These are phyloP conservation scores for Seira sanloemensis DNA, from an alignment of 2,888 invertebrate species.

Conservation along the genomic window DNA sequence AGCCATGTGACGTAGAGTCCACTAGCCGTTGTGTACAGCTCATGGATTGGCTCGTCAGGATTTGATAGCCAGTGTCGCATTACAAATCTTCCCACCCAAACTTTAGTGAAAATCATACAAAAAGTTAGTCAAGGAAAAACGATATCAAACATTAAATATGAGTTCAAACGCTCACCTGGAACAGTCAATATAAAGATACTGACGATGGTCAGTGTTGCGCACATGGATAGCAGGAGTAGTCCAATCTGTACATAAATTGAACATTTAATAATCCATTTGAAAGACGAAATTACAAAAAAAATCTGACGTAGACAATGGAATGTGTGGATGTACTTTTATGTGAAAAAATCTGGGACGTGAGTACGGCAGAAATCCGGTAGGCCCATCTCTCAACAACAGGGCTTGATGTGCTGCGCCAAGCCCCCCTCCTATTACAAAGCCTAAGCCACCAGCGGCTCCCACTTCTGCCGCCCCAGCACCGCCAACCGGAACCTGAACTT, in stretches of 20 bases:
- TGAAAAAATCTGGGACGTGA: slow-evolving; percentile 89
- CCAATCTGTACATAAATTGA: too few relatives aligned
- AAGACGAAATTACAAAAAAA: too few relatives aligned
- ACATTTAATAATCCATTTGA: too few relatives aligned
- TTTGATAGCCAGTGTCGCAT: slow-evolving; percentile 73
- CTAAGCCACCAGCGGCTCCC: slow-evolving; percentile 68
- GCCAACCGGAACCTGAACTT: slow-evolving; percentile 52
- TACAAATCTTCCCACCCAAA: slow-evolving; percentile 70
- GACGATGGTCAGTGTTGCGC: slow-evolving; percentile 88
- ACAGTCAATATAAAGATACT: slow-evolving; percentile 91
- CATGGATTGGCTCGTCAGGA: slow-evolving; percentile 82
- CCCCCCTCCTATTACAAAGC: slow-evolving; percentile 75
- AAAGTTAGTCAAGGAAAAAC: neutral
- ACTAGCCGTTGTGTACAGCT: slow-evolving; percentile 96
- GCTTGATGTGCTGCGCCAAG: slow-evolving; percentile 92
- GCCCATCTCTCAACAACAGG: slow-evolving; percentile 87
- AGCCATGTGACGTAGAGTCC: slow-evolving; percentile 98
- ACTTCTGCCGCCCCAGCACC: slow-evolving; percentile 53
- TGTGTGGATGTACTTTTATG: slow-evolving; percentile 75
- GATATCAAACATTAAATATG: too few relatives aligned
- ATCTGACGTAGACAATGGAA: too few relatives aligned
- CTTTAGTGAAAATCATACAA: slow-evolving; percentile 39
- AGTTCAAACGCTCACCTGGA: slow-evolving; percentile 78
- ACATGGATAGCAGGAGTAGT: slow-evolving; percentile 84
- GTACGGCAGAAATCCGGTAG: slow-evolving; percentile 93